phyloP scores from a whole-genome alignment of 1,140 invertebrate species.

The Drusus annulatus region DNA sequence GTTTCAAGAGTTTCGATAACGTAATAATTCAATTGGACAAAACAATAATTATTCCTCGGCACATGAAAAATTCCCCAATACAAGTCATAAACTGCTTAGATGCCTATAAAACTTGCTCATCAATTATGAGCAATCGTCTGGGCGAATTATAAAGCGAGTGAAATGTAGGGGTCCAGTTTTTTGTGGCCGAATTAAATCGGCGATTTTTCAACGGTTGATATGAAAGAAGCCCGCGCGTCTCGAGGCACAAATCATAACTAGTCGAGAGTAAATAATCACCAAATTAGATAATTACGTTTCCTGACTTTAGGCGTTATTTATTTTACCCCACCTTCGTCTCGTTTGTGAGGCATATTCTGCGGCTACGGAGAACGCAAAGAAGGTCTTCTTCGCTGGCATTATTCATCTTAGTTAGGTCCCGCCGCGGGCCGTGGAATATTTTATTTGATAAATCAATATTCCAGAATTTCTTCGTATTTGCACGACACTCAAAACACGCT shows the following conservation, averaged over 20 bases:
- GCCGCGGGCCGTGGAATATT: too few relatives aligned
- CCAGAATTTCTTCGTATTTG: too few relatives aligned
- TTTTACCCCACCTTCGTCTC: too few relatives aligned
- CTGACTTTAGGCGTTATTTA: too few relatives aligned
- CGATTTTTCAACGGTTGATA: conserved; percentile 10
- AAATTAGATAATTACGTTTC: conserved; percentile 55
- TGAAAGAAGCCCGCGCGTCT: not conserved
- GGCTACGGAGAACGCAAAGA: too few relatives aligned
- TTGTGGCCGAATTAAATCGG: not conserved
- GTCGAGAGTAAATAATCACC: conserved; percentile 52
- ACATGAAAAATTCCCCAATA: not conserved
- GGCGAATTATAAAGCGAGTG: conserved; percentile 9
- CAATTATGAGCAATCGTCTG: conserved; percentile 17
- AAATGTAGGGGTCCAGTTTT: conserved; percentile 31
- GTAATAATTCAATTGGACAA: not conserved
- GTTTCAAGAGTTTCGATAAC: conserved; percentile 12
- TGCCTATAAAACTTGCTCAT: not conserved
- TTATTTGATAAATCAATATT: too few relatives aligned
- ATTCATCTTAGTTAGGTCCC: too few relatives aligned
- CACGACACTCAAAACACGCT: too few relatives aligned
- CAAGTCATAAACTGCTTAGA: conserved; percentile 6
- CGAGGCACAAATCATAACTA: not conserved
- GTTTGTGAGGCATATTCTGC: too few relatives aligned
- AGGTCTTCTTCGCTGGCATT: too few relatives aligned
- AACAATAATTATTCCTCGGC: not conserved